Percentiles rank a stretch among this genome's conserved stretches.
Evolutionary conservation across 2,888 invertebrate species (phyloP).

Genomic region (Dusona sp.): DNA sequence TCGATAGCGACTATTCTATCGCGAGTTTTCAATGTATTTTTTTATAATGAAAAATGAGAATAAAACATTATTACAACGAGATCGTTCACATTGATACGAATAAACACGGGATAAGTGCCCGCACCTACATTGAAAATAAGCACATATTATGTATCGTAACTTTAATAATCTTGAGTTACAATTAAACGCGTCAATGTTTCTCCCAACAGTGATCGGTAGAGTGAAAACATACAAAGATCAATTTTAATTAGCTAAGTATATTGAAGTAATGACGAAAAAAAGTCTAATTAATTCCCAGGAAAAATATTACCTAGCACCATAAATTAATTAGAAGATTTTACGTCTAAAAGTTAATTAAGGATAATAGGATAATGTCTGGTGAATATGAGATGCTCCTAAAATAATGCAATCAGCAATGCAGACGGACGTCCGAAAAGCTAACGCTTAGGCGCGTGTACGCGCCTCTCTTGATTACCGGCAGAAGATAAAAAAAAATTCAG

Average conservation of each 20-base stretch:
- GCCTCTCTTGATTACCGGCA: constrained; percentile 40
- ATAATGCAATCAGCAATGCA: constrained; percentile 48
- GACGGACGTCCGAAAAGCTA: not conserved
- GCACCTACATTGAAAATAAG: not conserved
- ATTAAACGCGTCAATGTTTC: not conserved
- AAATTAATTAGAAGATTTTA: not conserved
- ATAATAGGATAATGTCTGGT: not conserved
- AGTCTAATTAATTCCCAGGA: too few species aligned
- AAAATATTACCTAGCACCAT: not conserved
- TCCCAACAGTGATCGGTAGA: not conserved
- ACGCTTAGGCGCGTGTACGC: constrained; percentile 18
- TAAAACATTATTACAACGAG: not conserved
- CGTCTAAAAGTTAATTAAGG: constrained; percentile 2
- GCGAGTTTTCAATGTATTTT: too few species aligned
- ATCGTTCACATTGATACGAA: not conserved
- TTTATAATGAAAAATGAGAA: not conserved
- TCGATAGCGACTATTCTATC: not conserved
- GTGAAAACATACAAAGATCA: not conserved
- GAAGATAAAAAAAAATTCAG: constrained; percentile 12
- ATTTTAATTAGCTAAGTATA: not conserved
- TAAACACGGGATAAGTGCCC: not conserved
- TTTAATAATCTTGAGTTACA: not conserved
- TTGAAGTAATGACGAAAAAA: not conserved
- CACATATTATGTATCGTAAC: not conserved
- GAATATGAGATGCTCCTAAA: constrained; percentile 17